Evolutionary conservation across 2,888 invertebrate species (phyloP).

Genomic region (Norana najaformis): DNA sequence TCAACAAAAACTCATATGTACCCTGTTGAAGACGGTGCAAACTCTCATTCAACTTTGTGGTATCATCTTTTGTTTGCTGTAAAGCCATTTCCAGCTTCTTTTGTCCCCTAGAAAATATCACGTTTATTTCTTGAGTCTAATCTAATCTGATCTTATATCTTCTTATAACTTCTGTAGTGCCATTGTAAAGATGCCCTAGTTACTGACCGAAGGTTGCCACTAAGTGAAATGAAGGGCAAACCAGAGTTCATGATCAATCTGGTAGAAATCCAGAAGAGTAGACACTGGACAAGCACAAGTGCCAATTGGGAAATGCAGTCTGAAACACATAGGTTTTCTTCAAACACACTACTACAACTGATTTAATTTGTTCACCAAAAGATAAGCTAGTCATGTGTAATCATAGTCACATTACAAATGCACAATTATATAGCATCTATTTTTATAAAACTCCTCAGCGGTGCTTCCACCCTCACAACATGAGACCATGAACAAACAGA

Average conservation of each 20-base stretch:
- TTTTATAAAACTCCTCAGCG: no score
- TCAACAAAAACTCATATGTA: background rate
- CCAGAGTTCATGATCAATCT: background rate
- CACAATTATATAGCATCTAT: no score
- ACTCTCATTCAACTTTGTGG: background rate
- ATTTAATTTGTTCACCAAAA: no score
- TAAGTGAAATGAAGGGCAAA: background rate
- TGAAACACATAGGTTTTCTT: no score
- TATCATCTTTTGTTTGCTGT: slow-evolving; percentile 16
- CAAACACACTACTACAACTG: no score
- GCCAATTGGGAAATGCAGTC: no score
- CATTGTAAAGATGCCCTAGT: background rate
- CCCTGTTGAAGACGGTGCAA: background rate
- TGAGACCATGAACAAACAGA: no score
- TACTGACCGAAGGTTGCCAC: background rate
- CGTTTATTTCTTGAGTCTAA: background rate
- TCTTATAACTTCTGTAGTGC: no score
- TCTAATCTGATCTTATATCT: background rate
- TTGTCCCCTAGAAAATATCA: background rate
- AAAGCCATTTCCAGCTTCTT: slow-evolving; percentile 18
- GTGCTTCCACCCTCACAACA: no score
- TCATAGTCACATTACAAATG: no score
- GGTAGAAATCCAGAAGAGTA: background rate
- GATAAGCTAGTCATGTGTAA: no score
- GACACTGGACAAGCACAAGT: background rate